Percentiles rank a stretch among this genome's conserved stretches.
Evolutionary conservation across 2,113 vertebrate species (phyloP).

Genomic region (Aix galericulata): DNA sequence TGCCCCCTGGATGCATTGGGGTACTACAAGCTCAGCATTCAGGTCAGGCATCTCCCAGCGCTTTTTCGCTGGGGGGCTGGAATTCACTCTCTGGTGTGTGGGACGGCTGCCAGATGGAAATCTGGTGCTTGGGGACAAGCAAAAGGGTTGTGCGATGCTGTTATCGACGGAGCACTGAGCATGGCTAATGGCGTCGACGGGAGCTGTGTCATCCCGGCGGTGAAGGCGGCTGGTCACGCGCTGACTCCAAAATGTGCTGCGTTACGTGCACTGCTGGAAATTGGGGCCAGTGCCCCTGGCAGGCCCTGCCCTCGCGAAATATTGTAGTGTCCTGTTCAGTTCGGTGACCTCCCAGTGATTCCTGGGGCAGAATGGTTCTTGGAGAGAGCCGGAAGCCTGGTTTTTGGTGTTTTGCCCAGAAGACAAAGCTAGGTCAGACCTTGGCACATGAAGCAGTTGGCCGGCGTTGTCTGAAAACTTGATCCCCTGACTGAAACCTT

Average conservation of each 20-base stretch:
- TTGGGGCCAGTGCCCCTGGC: background rate
- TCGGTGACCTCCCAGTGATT: background rate
- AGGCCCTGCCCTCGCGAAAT: background rate
- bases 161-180: constrained; percentile 8
- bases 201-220: background rate
- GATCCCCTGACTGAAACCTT: background rate
- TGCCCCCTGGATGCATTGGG: background rate
- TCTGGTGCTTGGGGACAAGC: background rate
- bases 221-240: background rate
- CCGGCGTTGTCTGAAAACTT: background rate
- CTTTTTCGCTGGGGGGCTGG: background rate
- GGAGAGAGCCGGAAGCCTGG: background rate
- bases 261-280: background rate
- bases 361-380: background rate
- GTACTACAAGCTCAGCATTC: background rate
- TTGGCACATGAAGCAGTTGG: background rate
- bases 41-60: background rate
- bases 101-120: background rate
- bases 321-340: background rate
- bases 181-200: constrained; percentile 13
- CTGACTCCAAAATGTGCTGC: background rate
- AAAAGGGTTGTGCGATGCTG: background rate
- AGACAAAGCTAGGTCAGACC: background rate
- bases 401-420: background rate
- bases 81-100: background rate